A percentile compares a stretch with the other conserved stretches of the same genome.
Evolutionary conservation across 2,113 vertebrate species (phyloP).

Genomic region (Clupea harengus): DNA sequence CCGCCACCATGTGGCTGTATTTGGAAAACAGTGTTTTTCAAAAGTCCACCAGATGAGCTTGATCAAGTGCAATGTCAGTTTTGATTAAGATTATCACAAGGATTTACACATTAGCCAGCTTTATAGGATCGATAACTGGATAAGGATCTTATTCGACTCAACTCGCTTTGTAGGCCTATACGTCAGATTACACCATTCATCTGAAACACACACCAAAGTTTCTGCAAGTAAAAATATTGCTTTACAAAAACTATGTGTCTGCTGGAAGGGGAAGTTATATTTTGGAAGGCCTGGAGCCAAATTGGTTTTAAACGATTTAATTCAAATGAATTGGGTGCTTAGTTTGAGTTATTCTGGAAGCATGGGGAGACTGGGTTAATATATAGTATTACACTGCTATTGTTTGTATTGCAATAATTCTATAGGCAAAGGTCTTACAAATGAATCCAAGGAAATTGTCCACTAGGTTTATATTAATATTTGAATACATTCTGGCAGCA

Average conservation of each 20-base stretch:
- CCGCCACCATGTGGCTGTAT: not conserved
- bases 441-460: not conserved
- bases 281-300: not conserved
- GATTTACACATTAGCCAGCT: not conserved
- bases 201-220: not conserved
- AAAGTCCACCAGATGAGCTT: no score
- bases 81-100: not conserved
- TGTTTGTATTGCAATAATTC: not conserved
- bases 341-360: no score
- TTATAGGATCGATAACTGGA: not conserved
- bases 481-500: not conserved
- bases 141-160: not conserved
- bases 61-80: not conserved
- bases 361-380: not conserved
- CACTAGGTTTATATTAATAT: not conserved
- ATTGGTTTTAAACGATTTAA: not conserved
- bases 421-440: not conserved
- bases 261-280: not conserved
- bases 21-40: not conserved
- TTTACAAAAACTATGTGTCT: not conserved
- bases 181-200: not conserved
- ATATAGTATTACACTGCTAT: not conserved
- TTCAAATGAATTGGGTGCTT: not conserved
- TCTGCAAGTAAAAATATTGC: not conserved
- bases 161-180: not conserved